phyloP scores from a whole-genome alignment of 2,113 vertebrate genomes.

The Caloenas nicobarica region DNA sequence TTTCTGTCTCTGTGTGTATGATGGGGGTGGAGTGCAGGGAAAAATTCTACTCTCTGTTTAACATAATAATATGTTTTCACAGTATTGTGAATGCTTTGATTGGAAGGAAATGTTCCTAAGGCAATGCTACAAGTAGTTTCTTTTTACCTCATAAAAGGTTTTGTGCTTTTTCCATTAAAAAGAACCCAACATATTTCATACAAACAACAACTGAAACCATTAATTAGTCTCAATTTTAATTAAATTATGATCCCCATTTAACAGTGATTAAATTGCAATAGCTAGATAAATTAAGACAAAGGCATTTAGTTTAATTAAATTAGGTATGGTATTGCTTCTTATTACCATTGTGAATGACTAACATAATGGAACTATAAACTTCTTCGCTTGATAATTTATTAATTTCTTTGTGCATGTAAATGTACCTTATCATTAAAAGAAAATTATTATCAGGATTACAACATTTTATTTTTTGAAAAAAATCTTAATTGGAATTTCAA shows the following conservation, averaged over 20 bases:
- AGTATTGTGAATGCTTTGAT: background rate
- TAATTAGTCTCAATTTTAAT: conserved; percentile 71
- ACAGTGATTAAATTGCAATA: conserved; percentile 63
- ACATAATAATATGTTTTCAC: background rate
- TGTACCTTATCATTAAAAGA: background rate
- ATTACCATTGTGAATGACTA: conserved; percentile 36
- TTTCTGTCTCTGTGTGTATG: background rate
- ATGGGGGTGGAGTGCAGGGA: background rate
- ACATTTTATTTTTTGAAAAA: background rate
- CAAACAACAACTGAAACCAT: conserved; percentile 64
- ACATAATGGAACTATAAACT: background rate
- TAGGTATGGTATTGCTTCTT: conserved; percentile 49
- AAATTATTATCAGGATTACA: background rate
- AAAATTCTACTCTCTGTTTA: background rate
- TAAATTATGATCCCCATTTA: conserved; percentile 60
- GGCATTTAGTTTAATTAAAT: conserved; percentile 68
- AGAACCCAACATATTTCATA: conserved; percentile 19
- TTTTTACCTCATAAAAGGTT: conserved; percentile 46
- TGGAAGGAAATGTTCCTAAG: conserved; percentile 18
- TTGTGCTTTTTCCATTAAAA: conserved; percentile 26
- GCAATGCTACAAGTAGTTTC: conserved; percentile 10
- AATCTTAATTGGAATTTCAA: background rate
- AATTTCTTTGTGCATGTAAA: background rate
- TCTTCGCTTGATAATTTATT: background rate
- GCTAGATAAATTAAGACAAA: conserved; percentile 62